phyloP scores from a whole-genome alignment of 1,140 invertebrate species.

The Macrotrachela quadricornifera region DNA sequence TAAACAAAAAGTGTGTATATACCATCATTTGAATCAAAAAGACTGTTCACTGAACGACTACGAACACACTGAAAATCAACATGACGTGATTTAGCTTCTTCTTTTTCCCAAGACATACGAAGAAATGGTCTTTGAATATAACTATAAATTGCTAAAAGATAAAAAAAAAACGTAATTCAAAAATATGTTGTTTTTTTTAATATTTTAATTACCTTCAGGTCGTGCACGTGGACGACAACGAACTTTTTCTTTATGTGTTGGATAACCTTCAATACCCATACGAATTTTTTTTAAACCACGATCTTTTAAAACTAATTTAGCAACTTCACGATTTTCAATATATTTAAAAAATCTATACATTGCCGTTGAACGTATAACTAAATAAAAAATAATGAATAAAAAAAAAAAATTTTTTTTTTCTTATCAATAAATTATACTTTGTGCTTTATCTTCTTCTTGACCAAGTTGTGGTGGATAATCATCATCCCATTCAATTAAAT shows the following conservation, averaged over 20 bases:
- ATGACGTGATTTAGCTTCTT: constrained; percentile 65
- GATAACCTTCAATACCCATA: constrained; percentile 89
- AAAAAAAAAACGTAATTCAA: no score
- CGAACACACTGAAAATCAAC: constrained; percentile 65
- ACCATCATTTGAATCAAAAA: no score
- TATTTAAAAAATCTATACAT: constrained; percentile 98
- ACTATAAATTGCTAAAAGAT: constrained; percentile 68
- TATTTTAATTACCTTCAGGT: no score
- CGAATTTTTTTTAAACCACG: constrained; percentile 91
- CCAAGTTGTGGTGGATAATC: constrained; percentile 93
- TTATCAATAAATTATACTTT: constrained; percentile 37
- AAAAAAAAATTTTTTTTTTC: constrained; percentile 1
- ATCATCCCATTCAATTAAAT: constrained; percentile 92
- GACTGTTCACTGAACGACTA: constrained; percentile 8
- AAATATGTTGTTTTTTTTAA: no score
- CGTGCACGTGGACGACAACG: constrained; percentile 53
- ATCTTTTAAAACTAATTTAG: constrained; percentile 92
- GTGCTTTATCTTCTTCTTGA: constrained; percentile 69
- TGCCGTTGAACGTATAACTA: constrained; percentile 53
- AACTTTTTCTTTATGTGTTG: constrained; percentile 91
- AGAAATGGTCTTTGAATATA: constrained; percentile 99
- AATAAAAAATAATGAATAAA: background rate
- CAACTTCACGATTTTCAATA: constrained; percentile 95
- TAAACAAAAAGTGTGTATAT: no score
- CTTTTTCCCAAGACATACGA: constrained; percentile 99